These are phyloP conservation scores for Florisuga fusca DNA, from an alignment of 2,797 vertebrate genomes.

Conservation along the genomic window DNA sequence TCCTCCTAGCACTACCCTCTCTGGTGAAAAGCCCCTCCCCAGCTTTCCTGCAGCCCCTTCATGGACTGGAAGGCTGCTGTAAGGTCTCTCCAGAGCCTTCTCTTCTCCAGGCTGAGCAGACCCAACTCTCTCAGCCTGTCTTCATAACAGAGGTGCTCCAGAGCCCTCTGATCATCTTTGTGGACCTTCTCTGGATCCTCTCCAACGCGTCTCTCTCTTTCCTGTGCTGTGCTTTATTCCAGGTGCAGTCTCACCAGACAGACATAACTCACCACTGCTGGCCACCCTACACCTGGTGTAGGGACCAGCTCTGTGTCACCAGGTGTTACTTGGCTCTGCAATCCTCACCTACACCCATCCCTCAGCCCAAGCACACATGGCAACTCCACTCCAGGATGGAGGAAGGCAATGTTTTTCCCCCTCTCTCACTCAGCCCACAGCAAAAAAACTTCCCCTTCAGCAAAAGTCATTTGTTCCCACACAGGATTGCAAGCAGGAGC, in stretches of 20 bases:
- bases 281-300: neutral
- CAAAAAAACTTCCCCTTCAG: neutral
- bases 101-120: no score
- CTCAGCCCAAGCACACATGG: neutral
- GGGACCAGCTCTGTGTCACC: neutral
- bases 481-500: neutral
- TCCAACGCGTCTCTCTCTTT: no score
- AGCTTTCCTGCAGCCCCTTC: no score
- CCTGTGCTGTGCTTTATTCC: no score
- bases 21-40: no score
- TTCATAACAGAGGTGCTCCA: no score
- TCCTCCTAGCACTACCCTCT: no score
- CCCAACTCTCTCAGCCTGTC: no score
- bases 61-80: no score
- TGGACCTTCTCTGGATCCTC: no score
- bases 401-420: neutral
- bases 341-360: neutral
- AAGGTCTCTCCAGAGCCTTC: no score
- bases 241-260: accelerated
- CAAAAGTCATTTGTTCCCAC: neutral
- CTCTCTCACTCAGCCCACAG: neutral
- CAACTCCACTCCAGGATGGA: neutral
- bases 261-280: neutral
- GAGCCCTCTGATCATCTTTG: no score
- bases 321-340: neutral